Base-by-base conservation (phyloP, 2,888 invertebrate species). In the Cerceris ruficornis region DNA sequence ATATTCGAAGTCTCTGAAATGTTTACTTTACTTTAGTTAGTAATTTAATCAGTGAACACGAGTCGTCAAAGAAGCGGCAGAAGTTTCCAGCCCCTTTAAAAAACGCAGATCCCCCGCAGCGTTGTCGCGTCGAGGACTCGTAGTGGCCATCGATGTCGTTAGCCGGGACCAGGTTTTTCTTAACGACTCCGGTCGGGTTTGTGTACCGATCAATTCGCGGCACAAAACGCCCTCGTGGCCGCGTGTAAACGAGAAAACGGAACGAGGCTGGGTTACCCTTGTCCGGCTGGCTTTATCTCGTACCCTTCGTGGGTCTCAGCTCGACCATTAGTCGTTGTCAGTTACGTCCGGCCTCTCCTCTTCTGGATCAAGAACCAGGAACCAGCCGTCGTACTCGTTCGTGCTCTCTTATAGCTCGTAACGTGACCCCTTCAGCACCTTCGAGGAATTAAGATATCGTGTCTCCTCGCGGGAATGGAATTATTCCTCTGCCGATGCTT, bases 281-380 rank as follows among this genome's bases (percentile, higher is more conserved):
- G 87, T 86, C 83, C 77, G 41, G 58, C 71, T 58, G 69, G 81
- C 82, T 88, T 90, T 91, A 90, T 90, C 89, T 89, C 86, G 86
- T 87, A 89, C 70, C 80, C 88, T 86, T 84, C 85, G 82, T 75
- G 81, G 77, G 78, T 79, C 85, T 67, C 50, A 78, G 85, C 84
- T 79, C 75, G 87, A 84, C 88, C 90, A 90, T 90, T 90, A 90
- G 88, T 90, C 89, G 90, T 88, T 90, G 90, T 90, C 90, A 90
- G 89, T 85, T 89, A 86, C 89, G 87, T 88, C 87, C 87, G 86
- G 86, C 86, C 85, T 88, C 84, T 87, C 82, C 80, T 67, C 80
- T 77, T 84, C 77, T 80, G 75, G 83, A 80, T 80, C 84, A 82
- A 83, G 77, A 85, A 83, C 80, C 85, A 69, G 82, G 89, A 90